Percentiles rank a stretch among this genome's conserved stretches.
phyloP scores from a whole-genome alignment of 2,888 invertebrate genomes.

The Girardia tigrina region DNA sequence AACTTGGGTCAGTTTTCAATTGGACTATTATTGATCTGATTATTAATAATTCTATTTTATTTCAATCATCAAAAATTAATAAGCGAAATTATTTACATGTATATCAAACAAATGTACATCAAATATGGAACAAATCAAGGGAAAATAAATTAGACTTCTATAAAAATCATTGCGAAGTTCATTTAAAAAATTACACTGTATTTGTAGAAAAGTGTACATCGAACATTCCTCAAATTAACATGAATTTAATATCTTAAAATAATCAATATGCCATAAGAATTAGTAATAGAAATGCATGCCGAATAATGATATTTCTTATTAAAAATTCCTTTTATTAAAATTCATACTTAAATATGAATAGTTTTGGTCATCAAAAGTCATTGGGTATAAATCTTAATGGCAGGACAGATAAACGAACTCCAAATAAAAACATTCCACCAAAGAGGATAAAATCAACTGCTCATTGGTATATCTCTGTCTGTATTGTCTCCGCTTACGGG shows the following conservation, averaged over 20 bases:
- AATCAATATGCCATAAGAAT: background rate
- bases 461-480: too few relatives aligned
- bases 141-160: background rate
- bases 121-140: background rate
- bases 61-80: too few relatives aligned
- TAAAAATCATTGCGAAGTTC: background rate
- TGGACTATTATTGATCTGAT: too few relatives aligned
- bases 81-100: too few relatives aligned
- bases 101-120: background rate
- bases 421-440: background rate
- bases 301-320: background rate
- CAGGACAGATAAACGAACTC: background rate
- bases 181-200: background rate
- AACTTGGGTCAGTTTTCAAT: too few relatives aligned
- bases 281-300: background rate
- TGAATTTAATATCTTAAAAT: background rate
- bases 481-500: too few relatives aligned
- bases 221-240: background rate
- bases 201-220: background rate
- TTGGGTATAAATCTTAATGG: background rate
- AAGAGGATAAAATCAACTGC: background rate
- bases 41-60: too few relatives aligned
- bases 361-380: background rate
- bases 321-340: background rate
- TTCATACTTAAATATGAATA: background rate